Evolutionary conservation across 2,113 vertebrate species (phyloP).

Genomic region (Elgaria multicarinata): DNA sequence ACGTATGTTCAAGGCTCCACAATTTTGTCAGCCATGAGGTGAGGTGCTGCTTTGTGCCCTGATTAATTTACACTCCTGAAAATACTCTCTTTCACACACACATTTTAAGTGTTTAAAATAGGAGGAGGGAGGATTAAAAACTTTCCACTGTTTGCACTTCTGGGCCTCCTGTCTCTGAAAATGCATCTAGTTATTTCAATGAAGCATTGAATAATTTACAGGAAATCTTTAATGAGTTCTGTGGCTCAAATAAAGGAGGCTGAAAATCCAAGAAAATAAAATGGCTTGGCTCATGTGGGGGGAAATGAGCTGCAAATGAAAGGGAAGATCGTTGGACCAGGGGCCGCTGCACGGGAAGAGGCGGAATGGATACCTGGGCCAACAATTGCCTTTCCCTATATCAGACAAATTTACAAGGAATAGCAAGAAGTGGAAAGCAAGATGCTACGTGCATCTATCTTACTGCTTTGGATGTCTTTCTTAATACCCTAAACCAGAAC

Average conservation of each 20-base stretch:
- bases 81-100: background rate
- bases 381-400: background rate
- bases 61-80: background rate
- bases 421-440: background rate
- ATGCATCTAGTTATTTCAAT: background rate
- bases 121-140: background rate
- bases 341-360: too few relatives aligned
- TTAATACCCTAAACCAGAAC: background rate
- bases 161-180: background rate
- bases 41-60: background rate
- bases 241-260: background rate
- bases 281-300: too few relatives aligned
- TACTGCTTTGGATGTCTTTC: background rate
- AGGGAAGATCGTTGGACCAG: too few relatives aligned
- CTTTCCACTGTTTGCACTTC: background rate
- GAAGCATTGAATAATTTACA: background rate
- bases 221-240: background rate
- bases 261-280: background rate
- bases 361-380: background rate
- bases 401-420: background rate
- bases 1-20: background rate
- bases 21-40: background rate
- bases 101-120: background rate
- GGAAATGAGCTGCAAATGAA: too few relatives aligned
- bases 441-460: background rate